Percentiles rank a stretch among this genome's conserved stretches.
These are phyloP conservation scores for Drosophila navojoa DNA, from an alignment of 1,140 invertebrate genomes.

Conservation along the genomic window DNA sequence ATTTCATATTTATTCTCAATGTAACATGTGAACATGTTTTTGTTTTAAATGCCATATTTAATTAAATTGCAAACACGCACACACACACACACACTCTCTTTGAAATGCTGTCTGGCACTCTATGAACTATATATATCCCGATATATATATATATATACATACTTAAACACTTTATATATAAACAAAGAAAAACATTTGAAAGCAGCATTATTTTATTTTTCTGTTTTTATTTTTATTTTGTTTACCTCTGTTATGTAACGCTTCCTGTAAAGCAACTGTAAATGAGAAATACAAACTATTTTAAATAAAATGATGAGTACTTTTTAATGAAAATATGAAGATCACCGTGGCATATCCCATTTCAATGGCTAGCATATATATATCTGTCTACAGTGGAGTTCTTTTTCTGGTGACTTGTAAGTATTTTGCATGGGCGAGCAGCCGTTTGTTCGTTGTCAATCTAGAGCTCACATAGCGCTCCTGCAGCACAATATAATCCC, in stretches of 20 bases:
- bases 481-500: constrained; percentile 24
- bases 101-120: constrained; percentile 32
- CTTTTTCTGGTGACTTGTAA: no score
- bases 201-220: constrained; percentile 5
- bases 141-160: constrained; percentile 23
- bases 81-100: constrained; percentile 48
- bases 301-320: constrained; percentile 64
- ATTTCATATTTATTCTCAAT: constrained; percentile 67
- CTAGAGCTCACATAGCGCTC: constrained; percentile 11
- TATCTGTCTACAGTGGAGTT: no score
- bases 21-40: constrained; percentile 43
- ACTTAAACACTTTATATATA: neutral
- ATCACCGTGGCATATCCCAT: no score
- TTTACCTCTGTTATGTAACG: constrained; percentile 41
- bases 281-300: constrained; percentile 77
- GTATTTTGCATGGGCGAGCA: constrained; percentile 4
- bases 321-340: no score
- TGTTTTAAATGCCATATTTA: constrained; percentile 74
- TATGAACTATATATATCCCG: constrained; percentile 18
- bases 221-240: constrained; percentile 18
- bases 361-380: no score
- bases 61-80: neutral
- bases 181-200: neutral
- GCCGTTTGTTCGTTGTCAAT: constrained; percentile 19
- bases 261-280: constrained; percentile 67